Conservation (phyloP, 2,888 invertebrate species). For the Timandra comae region DNA sequence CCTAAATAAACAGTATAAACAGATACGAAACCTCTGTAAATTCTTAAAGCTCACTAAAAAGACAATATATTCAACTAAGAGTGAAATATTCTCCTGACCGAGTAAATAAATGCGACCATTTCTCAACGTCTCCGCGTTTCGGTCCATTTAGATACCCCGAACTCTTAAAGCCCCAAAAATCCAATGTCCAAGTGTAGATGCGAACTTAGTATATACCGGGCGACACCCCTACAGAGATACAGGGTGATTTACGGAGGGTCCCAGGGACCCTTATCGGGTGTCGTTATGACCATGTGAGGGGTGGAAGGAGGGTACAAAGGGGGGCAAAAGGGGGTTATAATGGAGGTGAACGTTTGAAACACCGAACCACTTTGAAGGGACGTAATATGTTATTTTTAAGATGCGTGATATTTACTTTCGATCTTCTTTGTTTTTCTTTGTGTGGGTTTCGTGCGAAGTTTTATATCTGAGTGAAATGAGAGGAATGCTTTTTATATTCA, state of each 20-base stretch:
- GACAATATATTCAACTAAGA: neutral
- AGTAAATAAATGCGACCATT: constrained; percentile 1
- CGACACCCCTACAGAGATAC: constrained; percentile 65
- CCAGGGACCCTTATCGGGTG: constrained; percentile 71
- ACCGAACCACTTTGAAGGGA: constrained; percentile 58
- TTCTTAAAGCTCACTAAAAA: neutral
- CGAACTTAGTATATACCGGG: constrained; percentile 46
- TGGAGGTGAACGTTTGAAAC: constrained; percentile 46
- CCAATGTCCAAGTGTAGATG: constrained; percentile 40
- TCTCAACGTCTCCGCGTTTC: constrained; percentile 1
- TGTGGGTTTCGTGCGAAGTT: neutral
- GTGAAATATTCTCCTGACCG: constrained; percentile 1
- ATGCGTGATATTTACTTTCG: constrained; percentile 46
- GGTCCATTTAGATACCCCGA: constrained; percentile 14
- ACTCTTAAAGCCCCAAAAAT: constrained; percentile 21
- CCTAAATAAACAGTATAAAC: neutral
- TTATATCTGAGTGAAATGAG: too few species aligned
- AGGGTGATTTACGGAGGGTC: constrained; percentile 73
- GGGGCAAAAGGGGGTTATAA: constrained; percentile 23
- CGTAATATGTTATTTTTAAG: constrained; percentile 69
- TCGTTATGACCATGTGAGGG: constrained; percentile 78
- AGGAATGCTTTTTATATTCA: too few species aligned
- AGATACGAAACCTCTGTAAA: neutral
- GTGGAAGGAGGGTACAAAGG: constrained; percentile 36
- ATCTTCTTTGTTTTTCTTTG: constrained; percentile 36